These are phyloP conservation scores for Bellardia pandia DNA, from an alignment of 2,888 invertebrate species.

Conservation along the genomic window DNA sequence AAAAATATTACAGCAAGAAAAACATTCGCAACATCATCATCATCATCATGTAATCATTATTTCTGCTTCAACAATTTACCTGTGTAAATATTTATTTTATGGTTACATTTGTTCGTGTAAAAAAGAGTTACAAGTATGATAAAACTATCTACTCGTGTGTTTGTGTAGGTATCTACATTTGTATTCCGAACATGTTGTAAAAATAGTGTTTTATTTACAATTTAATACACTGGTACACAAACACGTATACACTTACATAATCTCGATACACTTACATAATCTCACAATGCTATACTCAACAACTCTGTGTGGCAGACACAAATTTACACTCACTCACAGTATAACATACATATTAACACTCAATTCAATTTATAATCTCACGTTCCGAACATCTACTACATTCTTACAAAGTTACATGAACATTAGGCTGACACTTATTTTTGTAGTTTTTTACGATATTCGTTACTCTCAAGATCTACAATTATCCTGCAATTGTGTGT, in stretches of 20 bases:
- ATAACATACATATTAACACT: constrained; percentile 11
- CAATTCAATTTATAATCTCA: constrained; percentile 21
- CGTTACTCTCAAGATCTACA: no score
- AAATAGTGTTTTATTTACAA: constrained; percentile 22
- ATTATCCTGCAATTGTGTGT: no score
- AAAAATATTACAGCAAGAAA: background rate
- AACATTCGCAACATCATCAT: background rate
- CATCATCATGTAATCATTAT: constrained; percentile 1
- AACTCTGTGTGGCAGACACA: background rate
- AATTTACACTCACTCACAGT: background rate
- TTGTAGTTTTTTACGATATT: no score
- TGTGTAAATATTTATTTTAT: constrained; percentile 64
- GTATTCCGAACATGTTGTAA: background rate
- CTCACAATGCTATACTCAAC: background rate
- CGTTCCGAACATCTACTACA: background rate
- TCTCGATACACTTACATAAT: background rate
- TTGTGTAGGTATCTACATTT: no score
- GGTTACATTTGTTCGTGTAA: constrained; percentile 32
- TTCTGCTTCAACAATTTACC: constrained; percentile 67
- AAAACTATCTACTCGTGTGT: background rate
- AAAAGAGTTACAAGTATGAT: background rate
- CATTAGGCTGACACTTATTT: no score
- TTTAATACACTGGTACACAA: constrained; percentile 15
- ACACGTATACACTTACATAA: background rate
- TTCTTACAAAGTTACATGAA: no score